These are phyloP conservation scores for Hetaerina titia DNA, from an alignment of 2,888 invertebrate genomes.

Conservation along the genomic window DNA sequence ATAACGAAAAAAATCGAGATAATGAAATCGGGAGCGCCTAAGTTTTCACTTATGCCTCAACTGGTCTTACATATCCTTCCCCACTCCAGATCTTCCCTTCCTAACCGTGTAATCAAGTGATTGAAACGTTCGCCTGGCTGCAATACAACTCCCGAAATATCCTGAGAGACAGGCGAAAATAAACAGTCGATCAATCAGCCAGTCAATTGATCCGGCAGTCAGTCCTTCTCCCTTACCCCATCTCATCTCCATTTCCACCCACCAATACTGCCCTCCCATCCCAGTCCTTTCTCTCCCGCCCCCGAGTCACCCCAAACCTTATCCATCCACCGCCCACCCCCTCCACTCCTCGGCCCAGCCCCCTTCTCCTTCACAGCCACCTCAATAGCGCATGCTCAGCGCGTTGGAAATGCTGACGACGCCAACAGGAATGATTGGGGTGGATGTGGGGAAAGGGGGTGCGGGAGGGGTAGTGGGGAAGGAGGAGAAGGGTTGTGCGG, in stretches of 20 bases:
- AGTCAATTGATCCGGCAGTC: not conserved
- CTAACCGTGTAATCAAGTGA: not conserved
- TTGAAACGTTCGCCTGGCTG: not conserved
- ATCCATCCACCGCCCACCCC: not conserved
- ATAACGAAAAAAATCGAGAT: too few species aligned
- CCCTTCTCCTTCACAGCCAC: not conserved
- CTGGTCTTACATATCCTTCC: not conserved
- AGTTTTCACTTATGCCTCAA: not conserved
- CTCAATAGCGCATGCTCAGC: slow-evolving; percentile 6
- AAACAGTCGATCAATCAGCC: slow-evolving; percentile 18
- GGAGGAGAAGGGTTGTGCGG: not conserved
- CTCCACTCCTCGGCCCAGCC: not conserved
- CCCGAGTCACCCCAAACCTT: not conserved
- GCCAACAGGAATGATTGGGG: not conserved
- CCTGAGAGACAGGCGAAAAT: not conserved
- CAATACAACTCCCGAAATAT: slow-evolving; percentile 13
- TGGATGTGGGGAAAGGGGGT: not conserved
- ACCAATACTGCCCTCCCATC: not conserved
- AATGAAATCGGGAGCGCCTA: not conserved
- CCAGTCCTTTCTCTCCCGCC: not conserved
- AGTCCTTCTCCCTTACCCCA: not conserved
- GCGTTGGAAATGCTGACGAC: slow-evolving; percentile 5
- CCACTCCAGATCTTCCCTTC: not conserved
- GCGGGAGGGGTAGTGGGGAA: not conserved
- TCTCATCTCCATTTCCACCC: not conserved